Base-by-base conservation (phyloP, 2,888 invertebrate species). In the Spisula subtruncata region DNA sequence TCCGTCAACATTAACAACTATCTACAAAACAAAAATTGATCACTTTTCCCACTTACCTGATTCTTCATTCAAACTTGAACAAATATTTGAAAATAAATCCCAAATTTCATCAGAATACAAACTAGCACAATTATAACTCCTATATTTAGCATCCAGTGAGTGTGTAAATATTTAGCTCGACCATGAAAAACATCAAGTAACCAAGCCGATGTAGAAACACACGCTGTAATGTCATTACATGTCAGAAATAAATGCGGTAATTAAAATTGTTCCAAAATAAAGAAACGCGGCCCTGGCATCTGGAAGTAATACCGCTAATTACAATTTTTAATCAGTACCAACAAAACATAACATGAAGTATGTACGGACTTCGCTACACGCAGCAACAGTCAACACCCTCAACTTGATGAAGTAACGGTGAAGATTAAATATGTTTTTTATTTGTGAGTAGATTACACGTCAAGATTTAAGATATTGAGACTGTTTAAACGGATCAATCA, bases 211-310 rank as follows among this genome's bases (percentile, higher is more conserved):
- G 18, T 14, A 35, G 35, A 32, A 71, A 75, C 75, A 75, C 75
- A 75, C 75, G 75, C 75, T 35, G 41, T 41, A 75, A 75, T 75
- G 75, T 75, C 75, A 75, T 75, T 75, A 75, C 75, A 75, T 75
- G 75, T 75, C 75, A 75, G 75, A 10, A 75, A 32, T 75, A 35
- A 29, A 35, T 20, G 75, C 35, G 16, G 75, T 75, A 75, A 75
- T 75, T 75, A 75, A 75, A 75, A 75, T 75, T 75, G 14, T 75
- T 75, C 75, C 75, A 75, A 75, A 75, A 29, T 75, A 75, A 32
- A 75, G 75, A 75, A 75, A 75, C 29, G 35, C 75, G 32, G 35
- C 32, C 35, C 2, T 32, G 32, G 35, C 75, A 75, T 75, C 75
- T 75, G 75, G 75, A 18, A 35, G 75, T 32, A 75, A 75, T 75